Evolutionary conservation across 1,140 invertebrate genomes (phyloP).

Genomic region (Musca domestica): DNA sequence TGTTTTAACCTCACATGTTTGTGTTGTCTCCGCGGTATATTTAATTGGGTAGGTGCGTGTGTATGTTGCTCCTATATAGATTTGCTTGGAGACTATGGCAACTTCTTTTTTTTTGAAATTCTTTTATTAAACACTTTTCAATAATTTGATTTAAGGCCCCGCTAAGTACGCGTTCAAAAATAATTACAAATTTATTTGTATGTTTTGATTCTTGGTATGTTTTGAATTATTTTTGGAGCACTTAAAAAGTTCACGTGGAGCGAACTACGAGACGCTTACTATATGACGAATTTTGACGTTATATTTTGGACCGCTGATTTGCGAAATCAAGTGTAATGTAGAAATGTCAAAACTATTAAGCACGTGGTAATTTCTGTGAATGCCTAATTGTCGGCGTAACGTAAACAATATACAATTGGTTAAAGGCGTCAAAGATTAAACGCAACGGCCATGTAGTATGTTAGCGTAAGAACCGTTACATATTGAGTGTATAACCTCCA

Average conservation of each 20-base stretch:
- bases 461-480: no score
- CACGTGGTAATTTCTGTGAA: not conserved
- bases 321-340: not conserved
- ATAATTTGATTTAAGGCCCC: no score
- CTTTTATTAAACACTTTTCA: not conserved
- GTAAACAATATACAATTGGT: no score
- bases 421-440: no score
- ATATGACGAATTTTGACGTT: constrained; percentile 18
- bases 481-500: no score
- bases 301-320: constrained; percentile 5
- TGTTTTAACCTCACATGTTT: constrained; percentile 51
- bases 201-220: no score
- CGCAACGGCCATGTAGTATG: no score
- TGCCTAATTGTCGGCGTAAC: no score
- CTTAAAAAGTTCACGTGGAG: constrained; percentile 20
- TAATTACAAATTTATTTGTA: no score
- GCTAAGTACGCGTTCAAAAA: no score
- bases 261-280: constrained; percentile 1
- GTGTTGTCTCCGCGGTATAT: constrained; percentile 29
- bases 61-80: no score
- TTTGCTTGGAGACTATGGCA: not conserved
- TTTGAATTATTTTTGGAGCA: not conserved
- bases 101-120: not conserved
- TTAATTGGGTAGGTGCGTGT: no score
- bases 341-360: constrained; percentile 5